A percentile compares a stretch with the other conserved stretches of the same genome.
phyloP scores from a whole-genome alignment of 2,888 invertebrate genomes.

The Nemapogon koenigi region DNA sequence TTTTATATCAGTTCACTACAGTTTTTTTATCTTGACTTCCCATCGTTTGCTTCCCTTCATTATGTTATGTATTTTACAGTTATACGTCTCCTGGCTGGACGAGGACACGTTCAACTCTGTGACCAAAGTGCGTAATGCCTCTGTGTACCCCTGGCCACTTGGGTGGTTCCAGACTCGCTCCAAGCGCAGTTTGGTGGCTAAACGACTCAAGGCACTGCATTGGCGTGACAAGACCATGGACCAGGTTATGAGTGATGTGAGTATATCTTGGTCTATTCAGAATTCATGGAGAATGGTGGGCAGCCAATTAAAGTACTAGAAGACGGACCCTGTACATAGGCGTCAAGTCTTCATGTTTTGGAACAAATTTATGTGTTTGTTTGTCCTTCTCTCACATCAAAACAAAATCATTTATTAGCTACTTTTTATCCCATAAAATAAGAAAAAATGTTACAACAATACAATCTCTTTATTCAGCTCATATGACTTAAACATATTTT shows the following conservation, averaged over 20 bases:
- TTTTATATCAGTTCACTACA: constrained; percentile 3
- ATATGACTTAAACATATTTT: neutral
- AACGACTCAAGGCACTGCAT: constrained; percentile 76
- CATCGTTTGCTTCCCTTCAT: too few relatives aligned
- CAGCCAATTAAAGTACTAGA: too few relatives aligned
- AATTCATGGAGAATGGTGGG: too few relatives aligned
- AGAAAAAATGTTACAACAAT: too few relatives aligned
- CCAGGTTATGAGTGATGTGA: constrained; percentile 76
- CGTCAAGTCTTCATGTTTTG: too few relatives aligned
- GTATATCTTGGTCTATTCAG: too few relatives aligned
- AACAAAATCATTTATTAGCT: neutral
- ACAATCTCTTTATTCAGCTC: neutral
- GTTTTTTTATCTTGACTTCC: neutral
- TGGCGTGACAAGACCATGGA: constrained; percentile 84
- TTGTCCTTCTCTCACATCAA: too few relatives aligned
- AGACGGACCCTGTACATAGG: too few relatives aligned
- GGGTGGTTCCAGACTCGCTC: constrained; percentile 80
- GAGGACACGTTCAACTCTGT: constrained; percentile 79
- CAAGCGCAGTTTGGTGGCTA: constrained; percentile 73
- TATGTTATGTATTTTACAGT: constrained; percentile 48
- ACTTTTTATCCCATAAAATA: too few relatives aligned
- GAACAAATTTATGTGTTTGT: too few relatives aligned
- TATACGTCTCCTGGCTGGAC: constrained; percentile 89
- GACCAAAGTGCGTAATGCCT: constrained; percentile 85
- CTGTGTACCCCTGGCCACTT: constrained; percentile 93